A percentile compares a stretch with the other conserved stretches of the same genome.
Conservation (phyloP, 2,113 vertebrate genomes). For the Camarhynchus parvulus region DNA sequence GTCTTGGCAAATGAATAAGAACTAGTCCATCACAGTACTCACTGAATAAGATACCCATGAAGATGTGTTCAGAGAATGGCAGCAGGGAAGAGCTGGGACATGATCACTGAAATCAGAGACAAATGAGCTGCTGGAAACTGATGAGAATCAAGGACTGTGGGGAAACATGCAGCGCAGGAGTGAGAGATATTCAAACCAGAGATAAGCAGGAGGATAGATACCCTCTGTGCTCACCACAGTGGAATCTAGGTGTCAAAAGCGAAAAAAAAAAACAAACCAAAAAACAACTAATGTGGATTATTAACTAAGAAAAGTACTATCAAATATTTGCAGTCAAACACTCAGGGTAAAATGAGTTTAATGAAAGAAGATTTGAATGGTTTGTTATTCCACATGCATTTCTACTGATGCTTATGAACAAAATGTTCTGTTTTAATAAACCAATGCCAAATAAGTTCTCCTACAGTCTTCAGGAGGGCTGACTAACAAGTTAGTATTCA, state of each 20-base stretch:
- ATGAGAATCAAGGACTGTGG: background rate
- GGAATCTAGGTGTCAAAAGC: background rate
- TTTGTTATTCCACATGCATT: background rate
- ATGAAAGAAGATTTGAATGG: background rate
- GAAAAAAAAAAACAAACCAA: background rate
- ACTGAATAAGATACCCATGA: background rate
- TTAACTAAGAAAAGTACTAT: background rate
- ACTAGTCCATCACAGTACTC: background rate
- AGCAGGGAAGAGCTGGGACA: background rate
- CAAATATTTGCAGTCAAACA: background rate
- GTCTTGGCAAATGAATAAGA: background rate
- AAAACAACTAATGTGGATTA: background rate
- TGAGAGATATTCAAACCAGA: background rate
- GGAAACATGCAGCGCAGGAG: background rate
- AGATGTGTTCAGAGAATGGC: background rate
- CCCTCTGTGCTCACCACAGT: background rate
- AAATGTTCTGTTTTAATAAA: background rate
- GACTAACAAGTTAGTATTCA: background rate
- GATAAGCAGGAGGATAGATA: accelerated
- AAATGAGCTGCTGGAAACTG: background rate
- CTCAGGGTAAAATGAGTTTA: background rate
- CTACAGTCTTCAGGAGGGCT: background rate
- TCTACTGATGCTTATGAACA: background rate
- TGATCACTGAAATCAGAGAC: background rate
- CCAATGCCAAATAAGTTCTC: background rate